A percentile compares a stretch with the other conserved stretches of the same genome.
These are phyloP conservation scores for Anolis sagrei DNA, from an alignment of 2,113 vertebrate genomes.

Conservation along the genomic window DNA sequence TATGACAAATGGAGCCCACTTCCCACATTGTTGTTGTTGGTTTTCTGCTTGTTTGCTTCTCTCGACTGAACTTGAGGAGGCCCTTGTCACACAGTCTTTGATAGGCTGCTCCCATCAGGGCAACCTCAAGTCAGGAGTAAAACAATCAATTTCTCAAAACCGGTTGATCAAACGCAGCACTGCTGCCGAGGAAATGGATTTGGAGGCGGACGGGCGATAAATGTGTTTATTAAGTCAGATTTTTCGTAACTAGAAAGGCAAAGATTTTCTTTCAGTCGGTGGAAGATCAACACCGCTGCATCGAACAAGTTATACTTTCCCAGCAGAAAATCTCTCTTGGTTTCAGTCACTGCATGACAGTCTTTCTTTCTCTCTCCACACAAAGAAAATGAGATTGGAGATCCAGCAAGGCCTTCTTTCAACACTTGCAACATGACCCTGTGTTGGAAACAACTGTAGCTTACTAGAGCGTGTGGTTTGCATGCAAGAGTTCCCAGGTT, in stretches of 20 bases:
- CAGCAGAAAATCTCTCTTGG: conserved; percentile 4
- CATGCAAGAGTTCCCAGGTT: not conserved
- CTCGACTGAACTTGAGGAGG: conserved; percentile 11
- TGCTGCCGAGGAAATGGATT: not conserved
- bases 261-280: conserved; percentile 26
- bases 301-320: conserved; percentile 6
- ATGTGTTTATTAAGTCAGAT: conserved; percentile 46
- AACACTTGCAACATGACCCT: not conserved
- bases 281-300: conserved; percentile 11
- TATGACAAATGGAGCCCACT: not conserved
- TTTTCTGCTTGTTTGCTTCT: not conserved
- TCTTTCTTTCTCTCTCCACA: not conserved
- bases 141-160: not conserved
- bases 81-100: not conserved
- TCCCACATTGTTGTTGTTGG: not conserved
- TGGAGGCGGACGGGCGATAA: conserved; percentile 18
- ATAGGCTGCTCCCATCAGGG: not conserved
- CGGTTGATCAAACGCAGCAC: conserved; percentile 14
- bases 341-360: not conserved
- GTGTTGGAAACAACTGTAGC: not conserved
- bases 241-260: conserved; percentile 46
- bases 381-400: not conserved
- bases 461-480: too few relatives aligned
- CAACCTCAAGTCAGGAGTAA: not conserved
- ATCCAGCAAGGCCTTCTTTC: not conserved